A percentile compares a stretch with the other conserved stretches of the same genome.
These are phyloP conservation scores for Craniophora ligustri DNA, from an alignment of 2,888 invertebrate species.

Conservation along the genomic window DNA sequence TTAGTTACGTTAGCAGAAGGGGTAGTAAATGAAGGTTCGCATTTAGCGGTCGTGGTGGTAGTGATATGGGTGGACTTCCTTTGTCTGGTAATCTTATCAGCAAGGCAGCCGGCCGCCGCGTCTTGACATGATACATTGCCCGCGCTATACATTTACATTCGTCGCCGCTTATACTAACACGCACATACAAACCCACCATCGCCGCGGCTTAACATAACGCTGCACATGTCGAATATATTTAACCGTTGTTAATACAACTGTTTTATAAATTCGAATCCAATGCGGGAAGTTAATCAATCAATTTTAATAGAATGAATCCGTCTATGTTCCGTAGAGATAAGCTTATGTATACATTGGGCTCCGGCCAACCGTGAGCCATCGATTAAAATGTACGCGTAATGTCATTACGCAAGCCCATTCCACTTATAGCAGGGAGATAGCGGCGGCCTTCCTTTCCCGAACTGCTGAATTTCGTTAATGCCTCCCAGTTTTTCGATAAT, in stretches of 20 bases:
- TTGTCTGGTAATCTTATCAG: constrained; percentile 88
- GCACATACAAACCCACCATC: constrained; percentile 35
- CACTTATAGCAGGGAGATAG: constrained; percentile 68
- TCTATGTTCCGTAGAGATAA: constrained; percentile 64
- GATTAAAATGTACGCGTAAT: constrained; percentile 81
- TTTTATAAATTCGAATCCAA: constrained; percentile 46
- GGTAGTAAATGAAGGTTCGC: constrained; percentile 85
- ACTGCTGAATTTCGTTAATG: constrained; percentile 69
- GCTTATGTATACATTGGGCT: constrained; percentile 66
- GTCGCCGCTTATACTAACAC: constrained; percentile 44
- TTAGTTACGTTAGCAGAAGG: constrained; percentile 52
- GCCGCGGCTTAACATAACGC: constrained; percentile 25
- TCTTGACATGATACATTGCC: constrained; percentile 86
- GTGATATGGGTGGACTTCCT: constrained; percentile 88
- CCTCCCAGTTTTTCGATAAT: constrained; percentile 69
- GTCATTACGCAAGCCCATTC: constrained; percentile 72
- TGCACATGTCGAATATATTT: constrained; percentile 33
- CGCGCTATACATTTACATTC: constrained; percentile 72
- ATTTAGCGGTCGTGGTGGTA: constrained; percentile 84
- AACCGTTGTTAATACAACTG: constrained; percentile 42
- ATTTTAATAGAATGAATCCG: constrained; percentile 65
- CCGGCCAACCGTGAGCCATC: constrained; percentile 74
- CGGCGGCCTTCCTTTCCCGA: constrained; percentile 59
- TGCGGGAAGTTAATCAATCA: constrained; percentile 68
- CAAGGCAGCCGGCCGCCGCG: constrained; percentile 75